These are phyloP conservation scores for Peromyscus attwateri DNA, from an alignment of 2,797 vertebrate genomes.

Conservation along the genomic window DNA sequence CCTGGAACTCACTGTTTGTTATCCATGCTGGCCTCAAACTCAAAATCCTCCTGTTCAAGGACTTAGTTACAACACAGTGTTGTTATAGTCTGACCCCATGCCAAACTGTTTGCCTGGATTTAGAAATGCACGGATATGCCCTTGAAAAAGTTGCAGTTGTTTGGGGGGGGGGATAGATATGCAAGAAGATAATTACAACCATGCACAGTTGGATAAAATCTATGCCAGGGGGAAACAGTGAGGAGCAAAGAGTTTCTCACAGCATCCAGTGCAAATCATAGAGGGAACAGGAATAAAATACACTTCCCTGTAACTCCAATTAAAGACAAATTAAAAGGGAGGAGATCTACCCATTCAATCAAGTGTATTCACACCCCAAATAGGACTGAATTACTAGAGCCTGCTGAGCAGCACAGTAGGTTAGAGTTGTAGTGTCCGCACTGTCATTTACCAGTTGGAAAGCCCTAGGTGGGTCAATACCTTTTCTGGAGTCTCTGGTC, in stretches of 20 bases:
- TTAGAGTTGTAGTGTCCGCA: fast-evolving
- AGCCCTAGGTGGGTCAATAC: neutral
- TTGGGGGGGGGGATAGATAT: conserved; percentile 22
- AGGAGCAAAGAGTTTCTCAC: conserved; percentile 43
- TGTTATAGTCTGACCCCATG: neutral
- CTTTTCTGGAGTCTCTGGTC: neutral
- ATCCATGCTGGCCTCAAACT: neutral
- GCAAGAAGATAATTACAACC: conserved; percentile 44
- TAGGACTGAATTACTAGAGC: neutral
- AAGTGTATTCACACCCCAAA: neutral
- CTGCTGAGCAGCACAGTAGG: neutral
- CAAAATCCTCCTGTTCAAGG: neutral
- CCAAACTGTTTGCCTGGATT: neutral
- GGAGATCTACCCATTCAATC: neutral
- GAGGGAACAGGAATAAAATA: neutral
- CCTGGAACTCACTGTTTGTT: neutral
- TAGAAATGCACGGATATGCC: neutral
- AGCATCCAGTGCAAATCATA: conserved; percentile 2
- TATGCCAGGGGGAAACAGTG: neutral
- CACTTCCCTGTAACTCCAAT: neutral
- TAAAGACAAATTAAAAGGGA: conserved; percentile 12
- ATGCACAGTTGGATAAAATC: conserved; percentile 19
- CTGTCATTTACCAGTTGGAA: neutral
- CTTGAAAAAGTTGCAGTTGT: neutral
- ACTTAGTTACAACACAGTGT: neutral